These are phyloP conservation scores for Lamellibrachia luymesi DNA, from an alignment of 1,140 invertebrate species.

Conservation along the genomic window DNA sequence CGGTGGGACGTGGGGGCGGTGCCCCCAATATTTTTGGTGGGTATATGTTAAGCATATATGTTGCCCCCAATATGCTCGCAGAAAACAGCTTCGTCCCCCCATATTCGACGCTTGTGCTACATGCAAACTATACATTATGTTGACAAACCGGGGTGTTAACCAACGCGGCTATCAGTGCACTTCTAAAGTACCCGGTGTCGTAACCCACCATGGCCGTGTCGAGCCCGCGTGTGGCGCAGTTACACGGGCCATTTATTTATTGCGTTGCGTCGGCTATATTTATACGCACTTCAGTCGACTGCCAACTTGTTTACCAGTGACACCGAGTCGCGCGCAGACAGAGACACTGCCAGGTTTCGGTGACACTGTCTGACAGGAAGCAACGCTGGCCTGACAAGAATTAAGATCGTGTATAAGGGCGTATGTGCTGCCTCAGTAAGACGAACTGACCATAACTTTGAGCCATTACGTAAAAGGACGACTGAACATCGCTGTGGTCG, in stretches of 20 bases:
- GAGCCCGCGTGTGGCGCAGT: background rate
- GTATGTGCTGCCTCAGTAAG: background rate
- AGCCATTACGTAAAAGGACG: background rate
- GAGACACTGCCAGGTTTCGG: background rate
- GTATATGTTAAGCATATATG: too few relatives aligned
- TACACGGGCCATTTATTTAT: background rate
- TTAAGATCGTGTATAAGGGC: background rate
- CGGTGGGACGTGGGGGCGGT: too few relatives aligned
- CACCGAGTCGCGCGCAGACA: background rate
- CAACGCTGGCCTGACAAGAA: too few relatives aligned
- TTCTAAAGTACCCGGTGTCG: too few relatives aligned
- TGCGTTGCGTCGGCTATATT: background rate
- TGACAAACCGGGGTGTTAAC: too few relatives aligned
- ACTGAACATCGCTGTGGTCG: background rate
- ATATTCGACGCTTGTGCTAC: too few relatives aligned
- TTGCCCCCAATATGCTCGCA: too few relatives aligned
- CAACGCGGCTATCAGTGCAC: too few relatives aligned
- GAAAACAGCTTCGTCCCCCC: too few relatives aligned
- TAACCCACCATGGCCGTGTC: background rate
- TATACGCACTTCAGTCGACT: background rate
- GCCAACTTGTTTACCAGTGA: background rate
- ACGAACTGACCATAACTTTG: background rate
- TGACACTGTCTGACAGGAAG: background rate
- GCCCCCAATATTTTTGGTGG: too few relatives aligned
- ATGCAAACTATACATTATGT: too few relatives aligned